phyloP scores from a whole-genome alignment of 1,140 invertebrate species.

The Hyles vespertilio region DNA sequence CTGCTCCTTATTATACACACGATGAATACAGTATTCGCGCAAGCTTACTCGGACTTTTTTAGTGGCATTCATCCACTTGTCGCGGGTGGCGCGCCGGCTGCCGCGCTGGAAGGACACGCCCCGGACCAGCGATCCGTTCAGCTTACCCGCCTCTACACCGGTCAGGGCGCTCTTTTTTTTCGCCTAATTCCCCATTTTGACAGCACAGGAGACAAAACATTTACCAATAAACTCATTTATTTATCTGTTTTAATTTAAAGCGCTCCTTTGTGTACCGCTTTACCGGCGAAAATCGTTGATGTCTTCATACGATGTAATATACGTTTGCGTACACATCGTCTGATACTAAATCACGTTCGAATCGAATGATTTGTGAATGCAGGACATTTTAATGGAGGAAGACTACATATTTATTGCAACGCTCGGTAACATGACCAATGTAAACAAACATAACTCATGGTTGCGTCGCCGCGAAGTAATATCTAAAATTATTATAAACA shows the following conservation, averaged over 20 bases:
- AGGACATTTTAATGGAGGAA: not conserved
- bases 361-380: not conserved
- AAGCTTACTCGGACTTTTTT: conserved; percentile 81
- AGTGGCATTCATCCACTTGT: conserved; percentile 79
- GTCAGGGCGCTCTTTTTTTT: conserved; percentile 77
- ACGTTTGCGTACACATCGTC: not conserved
- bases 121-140: conserved; percentile 74
- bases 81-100: conserved; percentile 51
- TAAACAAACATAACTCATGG: not conserved
- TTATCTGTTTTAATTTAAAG: conserved; percentile 2
- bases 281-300: not conserved
- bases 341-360: not conserved
- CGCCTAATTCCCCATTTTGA: conserved; percentile 52
- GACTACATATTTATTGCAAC: conserved; percentile 7
- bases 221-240: conserved; percentile 1
- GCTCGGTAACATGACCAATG: not conserved
- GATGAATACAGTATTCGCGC: conserved; percentile 12
- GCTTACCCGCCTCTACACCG: conserved; percentile 75
- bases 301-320: not conserved
- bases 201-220: conserved; percentile 27
- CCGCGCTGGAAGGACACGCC: conserved; percentile 72
- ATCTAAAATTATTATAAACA: conserved; percentile 1
- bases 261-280: not conserved
- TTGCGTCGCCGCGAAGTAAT: no score
- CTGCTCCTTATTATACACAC: no score